Evolutionary conservation across 2,113 vertebrate genomes (phyloP), one percentile per base, ranked within the genome.

Genomic region (Bungarus multicinctus): DNA sequence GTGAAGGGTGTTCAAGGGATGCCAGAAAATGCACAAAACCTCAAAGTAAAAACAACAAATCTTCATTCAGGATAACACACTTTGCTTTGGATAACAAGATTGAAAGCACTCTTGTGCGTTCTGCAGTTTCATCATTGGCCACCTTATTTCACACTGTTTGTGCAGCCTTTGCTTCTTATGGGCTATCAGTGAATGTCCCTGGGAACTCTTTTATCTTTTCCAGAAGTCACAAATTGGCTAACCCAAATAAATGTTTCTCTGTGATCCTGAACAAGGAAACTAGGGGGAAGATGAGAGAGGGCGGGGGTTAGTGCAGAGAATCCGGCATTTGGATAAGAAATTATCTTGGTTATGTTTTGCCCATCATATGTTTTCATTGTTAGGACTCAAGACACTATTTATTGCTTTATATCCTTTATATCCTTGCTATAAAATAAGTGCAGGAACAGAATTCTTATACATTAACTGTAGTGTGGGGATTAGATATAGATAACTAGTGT

Each of bases 191-290:
- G 90, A 27, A n/a, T 50, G 55, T 74, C 94, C 85, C 60, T 92
- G n/a, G 5, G 57, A 54, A 92, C 94, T 45, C 92, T 45, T 95
- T 95, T 34, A 45, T 94, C 89, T 94, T 85, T 93, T 90, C 22
- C 60, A 94, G 53, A 23, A 14, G 58, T 91, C 53, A 11, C 18
- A 10, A 53, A 64, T n/a, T 88, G 8, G 2, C 9, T 25, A 22
- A 20, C 64, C 14, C 23, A n/a, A 60, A 30, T n/a, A 58, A 64
- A 18, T 25, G 39, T 14, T 92, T 69, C 20, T 34, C 8, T 43
- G 22, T 47, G 2, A 25, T 11, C 58, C 30, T 3, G 22, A 88
- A 92, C 54, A 43, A 39, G 86, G 86, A 53, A 64, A 74, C 47
- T 43, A 16, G 2, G 43, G 47, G 7, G 34, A 30, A 5, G 25